Base-by-base conservation (phyloP, 1,140 invertebrate genomes). In the Aphaenogaster ashmeadi region DNA sequence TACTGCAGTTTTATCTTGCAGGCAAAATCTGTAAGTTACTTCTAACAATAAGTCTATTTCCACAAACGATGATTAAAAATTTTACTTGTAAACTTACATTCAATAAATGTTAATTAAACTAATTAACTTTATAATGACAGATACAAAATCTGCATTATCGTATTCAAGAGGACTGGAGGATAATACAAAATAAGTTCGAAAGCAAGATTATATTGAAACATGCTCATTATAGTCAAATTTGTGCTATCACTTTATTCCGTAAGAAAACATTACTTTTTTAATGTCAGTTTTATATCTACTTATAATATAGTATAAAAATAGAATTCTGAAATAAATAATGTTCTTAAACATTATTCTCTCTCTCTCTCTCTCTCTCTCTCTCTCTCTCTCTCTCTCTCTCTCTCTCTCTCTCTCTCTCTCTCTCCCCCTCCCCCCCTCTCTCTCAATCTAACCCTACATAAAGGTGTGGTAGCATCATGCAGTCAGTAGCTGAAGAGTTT, bases 161-260 rank as follows among this genome's bases (percentile, higher is more conserved):
- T 13, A 58, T 86, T 3, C 50, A n/a, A 13, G 11, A 79, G 15
- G 84, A 86, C 13, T 86, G 74, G 84, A 79, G 15, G 9, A 47
- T 44, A 36, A n/a, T 78, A 18, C 44, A 7, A 47, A 18, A 41
- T 15, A 64, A 86, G 36, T n/a, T 58, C 47, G 86, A 87, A 81
- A 38, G 18, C 18, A 13, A 81, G 5, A 81, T 81, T 62, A 47
- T 87, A 36, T 5, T 54, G 4, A 41, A 81, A 52, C 8, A 87
- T 44, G 66, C 66, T 41, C n/a, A 64, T 54, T 2, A 58, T 2
- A 2, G 41, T 1, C 58, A 36, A 79, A 7, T 13, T 62, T 79
- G 2, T 36, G 9, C 2, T 64, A 11, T 21, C 4, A 0, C 15
- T 47, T 0, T 50, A n/a, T 79, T 62, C 11, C n/a, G 75, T 79